Conservation (phyloP, 2,888 invertebrate species). For the Sarcophaga variegata region DNA sequence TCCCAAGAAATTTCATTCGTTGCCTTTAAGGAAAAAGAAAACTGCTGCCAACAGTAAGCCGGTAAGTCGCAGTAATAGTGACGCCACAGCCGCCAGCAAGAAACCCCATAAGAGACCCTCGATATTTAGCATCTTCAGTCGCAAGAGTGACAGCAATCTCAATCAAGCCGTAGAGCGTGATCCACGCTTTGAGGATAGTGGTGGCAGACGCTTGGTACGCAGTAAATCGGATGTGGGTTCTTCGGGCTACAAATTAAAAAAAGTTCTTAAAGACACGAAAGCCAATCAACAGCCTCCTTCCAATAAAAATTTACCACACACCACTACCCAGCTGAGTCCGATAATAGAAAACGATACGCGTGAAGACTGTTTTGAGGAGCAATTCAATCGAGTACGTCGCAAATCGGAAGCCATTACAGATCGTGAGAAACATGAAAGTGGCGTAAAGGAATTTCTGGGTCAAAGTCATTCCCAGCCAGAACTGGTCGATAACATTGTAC, state of each 20-base stretch:
- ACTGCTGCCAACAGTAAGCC: slow-evolving; percentile 80
- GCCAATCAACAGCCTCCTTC: slow-evolving; percentile 23
- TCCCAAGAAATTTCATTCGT: slow-evolving; percentile 85
- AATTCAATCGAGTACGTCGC: slow-evolving; percentile 76
- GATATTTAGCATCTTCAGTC: slow-evolving; percentile 86
- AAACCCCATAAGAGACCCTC: slow-evolving; percentile 84
- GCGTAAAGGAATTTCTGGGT: slow-evolving; percentile 75
- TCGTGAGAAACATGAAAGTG: slow-evolving; percentile 79
- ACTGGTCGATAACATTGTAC: slow-evolving; percentile 82
- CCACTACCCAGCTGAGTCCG: slow-evolving; percentile 86
- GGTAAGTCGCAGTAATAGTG: slow-evolving; percentile 84
- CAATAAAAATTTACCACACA: slow-evolving; percentile 84
- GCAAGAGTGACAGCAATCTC: slow-evolving; percentile 84
- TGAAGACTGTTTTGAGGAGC: slow-evolving; percentile 84
- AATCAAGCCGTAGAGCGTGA: slow-evolving; percentile 78
- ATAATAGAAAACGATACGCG: slow-evolving; percentile 90
- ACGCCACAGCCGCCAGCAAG: slow-evolving; percentile 82
- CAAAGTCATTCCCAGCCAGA: slow-evolving; percentile 76
- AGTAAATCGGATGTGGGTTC: slow-evolving; percentile 86
- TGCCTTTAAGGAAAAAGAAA: slow-evolving; percentile 85
- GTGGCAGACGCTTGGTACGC: slow-evolving; percentile 83
- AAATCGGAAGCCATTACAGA: slow-evolving; percentile 80
- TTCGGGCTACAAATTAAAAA: slow-evolving; percentile 73
- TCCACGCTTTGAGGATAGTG: slow-evolving; percentile 83
- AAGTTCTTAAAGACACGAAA: slow-evolving; percentile 70